Conservation (phyloP, 1,140 invertebrate genomes). For the Holotrichia oblita region DNA sequence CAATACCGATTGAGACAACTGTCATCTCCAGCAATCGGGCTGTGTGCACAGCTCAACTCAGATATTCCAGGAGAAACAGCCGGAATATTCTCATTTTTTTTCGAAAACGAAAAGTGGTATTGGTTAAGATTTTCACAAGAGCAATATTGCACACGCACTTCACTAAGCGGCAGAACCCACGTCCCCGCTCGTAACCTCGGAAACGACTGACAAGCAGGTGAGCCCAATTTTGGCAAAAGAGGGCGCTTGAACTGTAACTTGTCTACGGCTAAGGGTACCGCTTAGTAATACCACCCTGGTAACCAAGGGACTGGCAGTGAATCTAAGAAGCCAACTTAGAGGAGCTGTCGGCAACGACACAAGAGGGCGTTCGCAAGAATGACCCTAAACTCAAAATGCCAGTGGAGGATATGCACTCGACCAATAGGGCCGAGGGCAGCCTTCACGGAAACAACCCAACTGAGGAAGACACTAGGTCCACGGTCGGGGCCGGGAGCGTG, state of each 20-base stretch:
- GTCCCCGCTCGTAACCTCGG: neutral
- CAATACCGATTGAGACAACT: too few species aligned
- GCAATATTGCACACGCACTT: neutral
- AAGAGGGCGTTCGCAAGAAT: neutral
- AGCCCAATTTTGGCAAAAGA: neutral
- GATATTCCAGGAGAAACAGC: too few species aligned
- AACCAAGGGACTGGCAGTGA: neutral
- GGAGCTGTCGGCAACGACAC: neutral
- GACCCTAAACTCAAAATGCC: too few species aligned
- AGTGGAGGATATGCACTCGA: neutral
- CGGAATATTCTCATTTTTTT: too few species aligned
- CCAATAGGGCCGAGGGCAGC: too few species aligned
- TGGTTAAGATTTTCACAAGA: neutral
- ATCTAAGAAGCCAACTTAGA: neutral
- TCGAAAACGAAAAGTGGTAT: neutral
- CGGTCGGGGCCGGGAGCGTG: neutral
- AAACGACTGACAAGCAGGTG: neutral
- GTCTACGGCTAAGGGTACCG: neutral
- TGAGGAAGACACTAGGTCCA: neutral
- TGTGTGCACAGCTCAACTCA: too few species aligned
- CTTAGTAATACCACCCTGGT: neutral
- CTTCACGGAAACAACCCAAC: too few species aligned
- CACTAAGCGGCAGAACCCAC: neutral
- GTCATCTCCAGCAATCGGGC: too few species aligned
- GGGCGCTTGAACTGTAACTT: neutral